Percentiles rank a stretch among this genome's conserved stretches.
Conservation (phyloP, 2,797 vertebrate genomes). For the Helarctos malayanus region DNA sequence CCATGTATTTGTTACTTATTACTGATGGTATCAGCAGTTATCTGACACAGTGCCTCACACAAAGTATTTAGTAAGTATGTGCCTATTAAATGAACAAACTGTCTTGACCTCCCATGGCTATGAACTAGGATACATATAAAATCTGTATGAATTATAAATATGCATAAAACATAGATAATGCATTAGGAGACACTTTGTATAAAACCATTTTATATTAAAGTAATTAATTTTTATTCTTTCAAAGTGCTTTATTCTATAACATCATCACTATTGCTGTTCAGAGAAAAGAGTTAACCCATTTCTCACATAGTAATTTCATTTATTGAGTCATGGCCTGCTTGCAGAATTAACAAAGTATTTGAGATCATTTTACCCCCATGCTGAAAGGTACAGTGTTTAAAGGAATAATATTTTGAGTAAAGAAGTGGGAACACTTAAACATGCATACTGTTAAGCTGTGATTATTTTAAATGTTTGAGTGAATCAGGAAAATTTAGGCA, state of each 20-base stretch:
- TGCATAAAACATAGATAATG: background rate
- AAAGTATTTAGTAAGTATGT: slow-evolving; percentile 48
- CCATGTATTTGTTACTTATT: slow-evolving; percentile 23
- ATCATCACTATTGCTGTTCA: slow-evolving; percentile 44
- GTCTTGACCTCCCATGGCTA: background rate
- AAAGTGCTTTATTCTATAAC: slow-evolving; percentile 29
- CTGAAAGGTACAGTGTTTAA: background rate
- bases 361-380: slow-evolving; percentile 44
- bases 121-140: background rate
- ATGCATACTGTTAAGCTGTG: background rate
- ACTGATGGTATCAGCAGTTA: background rate
- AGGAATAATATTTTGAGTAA: background rate
- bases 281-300: slow-evolving; percentile 7
- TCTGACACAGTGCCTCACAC: background rate
- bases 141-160: slow-evolving; percentile 7
- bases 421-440: slow-evolving; percentile 23
- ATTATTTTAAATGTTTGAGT: slow-evolving; percentile 47
- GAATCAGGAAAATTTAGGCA: slow-evolving; percentile 47
- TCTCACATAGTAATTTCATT: slow-evolving; percentile 19
- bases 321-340: slow-evolving; percentile 21
- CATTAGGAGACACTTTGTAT: background rate
- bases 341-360: slow-evolving; percentile 55
- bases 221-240: slow-evolving; percentile 37
- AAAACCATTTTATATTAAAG: slow-evolving; percentile 13
- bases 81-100: background rate